Percentiles rank a stretch among this genome's conserved stretches.
phyloP scores from a whole-genome alignment of 2,113 vertebrate genomes.

The Pavo muticus region DNA sequence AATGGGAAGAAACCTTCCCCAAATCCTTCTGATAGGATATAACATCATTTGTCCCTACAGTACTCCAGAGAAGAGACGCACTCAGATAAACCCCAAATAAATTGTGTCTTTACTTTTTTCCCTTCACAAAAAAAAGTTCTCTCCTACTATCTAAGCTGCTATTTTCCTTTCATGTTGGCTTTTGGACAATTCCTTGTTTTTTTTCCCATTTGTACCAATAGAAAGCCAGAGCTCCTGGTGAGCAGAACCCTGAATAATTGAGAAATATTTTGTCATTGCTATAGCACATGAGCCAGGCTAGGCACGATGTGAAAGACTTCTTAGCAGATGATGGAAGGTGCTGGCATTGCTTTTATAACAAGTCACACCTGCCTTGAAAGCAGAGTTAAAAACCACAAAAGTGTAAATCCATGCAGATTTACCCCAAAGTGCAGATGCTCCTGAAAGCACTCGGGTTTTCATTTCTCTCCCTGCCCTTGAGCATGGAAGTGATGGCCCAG shows the following conservation, averaged over 20 bases:
- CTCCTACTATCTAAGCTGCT: neutral
- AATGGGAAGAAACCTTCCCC: neutral
- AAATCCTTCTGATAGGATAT: neutral
- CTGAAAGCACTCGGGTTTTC: neutral
- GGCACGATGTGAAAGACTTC: neutral
- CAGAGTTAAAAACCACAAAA: neutral
- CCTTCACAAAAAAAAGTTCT: neutral
- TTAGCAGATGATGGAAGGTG: accelerated
- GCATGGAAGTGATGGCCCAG: neutral
- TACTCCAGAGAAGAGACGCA: neutral
- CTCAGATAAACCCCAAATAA: neutral
- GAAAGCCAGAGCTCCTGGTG: neutral
- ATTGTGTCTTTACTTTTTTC: neutral
- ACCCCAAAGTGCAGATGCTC: neutral
- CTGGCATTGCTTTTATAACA: neutral
- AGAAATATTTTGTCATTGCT: neutral
- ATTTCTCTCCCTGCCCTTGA: neutral
- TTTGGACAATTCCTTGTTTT: neutral
- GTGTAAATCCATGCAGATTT: neutral
- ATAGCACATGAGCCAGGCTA: accelerated
- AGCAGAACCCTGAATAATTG: neutral
- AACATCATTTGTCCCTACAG: neutral
- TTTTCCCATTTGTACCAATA: neutral
- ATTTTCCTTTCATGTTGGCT: neutral
- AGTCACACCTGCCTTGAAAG: neutral